Percentiles rank a stretch among this genome's conserved stretches.
phyloP scores from a whole-genome alignment of 2,797 vertebrate genomes.

The Ctenopoma multispine region DNA sequence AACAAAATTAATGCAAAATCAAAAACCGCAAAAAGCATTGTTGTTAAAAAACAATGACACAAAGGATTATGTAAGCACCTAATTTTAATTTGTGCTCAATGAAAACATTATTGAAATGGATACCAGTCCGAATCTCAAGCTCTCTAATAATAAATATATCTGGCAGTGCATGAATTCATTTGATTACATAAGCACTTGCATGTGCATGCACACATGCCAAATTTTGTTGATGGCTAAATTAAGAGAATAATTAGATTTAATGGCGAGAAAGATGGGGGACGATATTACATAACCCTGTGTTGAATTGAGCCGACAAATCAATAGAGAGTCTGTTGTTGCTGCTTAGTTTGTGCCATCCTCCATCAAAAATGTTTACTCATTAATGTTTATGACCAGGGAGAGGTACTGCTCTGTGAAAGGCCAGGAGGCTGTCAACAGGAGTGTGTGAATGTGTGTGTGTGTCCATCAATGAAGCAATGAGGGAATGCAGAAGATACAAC shows the following conservation, averaged over 20 bases:
- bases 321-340: slow-evolving; percentile 65
- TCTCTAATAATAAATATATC: slow-evolving; percentile 42
- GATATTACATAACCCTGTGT: slow-evolving; percentile 67
- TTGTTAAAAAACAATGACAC: slow-evolving; percentile 34
- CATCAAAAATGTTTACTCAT: slow-evolving; percentile 48
- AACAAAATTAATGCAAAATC: not conserved
- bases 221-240: slow-evolving; percentile 71
- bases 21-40: not conserved
- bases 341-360: slow-evolving; percentile 33
- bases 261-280: slow-evolving; percentile 45
- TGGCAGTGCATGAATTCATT: slow-evolving; percentile 53
- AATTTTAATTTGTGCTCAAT: slow-evolving; percentile 32
- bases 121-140: slow-evolving; percentile 32
- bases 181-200: slow-evolving; percentile 61
- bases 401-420: slow-evolving; percentile 11
- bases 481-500: slow-evolving; percentile 20
- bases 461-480: slow-evolving; percentile 16
- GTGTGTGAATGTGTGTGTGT: not conserved
- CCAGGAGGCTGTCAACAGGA: slow-evolving; percentile 17
- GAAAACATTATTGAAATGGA: slow-evolving; percentile 42
- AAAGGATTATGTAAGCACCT: slow-evolving; percentile 42
- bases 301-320: slow-evolving; percentile 60
- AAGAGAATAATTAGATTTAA: slow-evolving; percentile 69
- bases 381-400: slow-evolving; percentile 36
- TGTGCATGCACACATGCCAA: slow-evolving; percentile 36